Evolutionary conservation across 1,140 invertebrate species (phyloP).

Genomic region (Drosophila fuyamai): DNA sequence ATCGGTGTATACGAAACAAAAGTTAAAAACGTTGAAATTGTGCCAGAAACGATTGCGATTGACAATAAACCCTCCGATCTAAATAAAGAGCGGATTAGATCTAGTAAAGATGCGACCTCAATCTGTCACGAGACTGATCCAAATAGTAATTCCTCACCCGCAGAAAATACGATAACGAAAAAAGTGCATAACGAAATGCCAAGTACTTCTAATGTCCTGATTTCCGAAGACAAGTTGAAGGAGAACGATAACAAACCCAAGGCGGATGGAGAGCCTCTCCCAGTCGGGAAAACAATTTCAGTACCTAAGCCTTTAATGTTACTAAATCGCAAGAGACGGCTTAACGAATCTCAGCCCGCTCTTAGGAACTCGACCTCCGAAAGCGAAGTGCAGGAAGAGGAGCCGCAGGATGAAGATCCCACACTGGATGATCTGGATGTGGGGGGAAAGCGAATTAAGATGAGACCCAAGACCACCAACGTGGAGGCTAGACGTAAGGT

Average conservation of each 20-base stretch:
- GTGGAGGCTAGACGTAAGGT: conserved; percentile 86
- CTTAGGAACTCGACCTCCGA: conserved; percentile 67
- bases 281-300: neutral
- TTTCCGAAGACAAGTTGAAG: neutral
- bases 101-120: neutral
- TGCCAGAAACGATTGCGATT: neutral
- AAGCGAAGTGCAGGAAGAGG: conserved; percentile 71
- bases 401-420: conserved; percentile 83
- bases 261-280: neutral
- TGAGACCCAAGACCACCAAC: conserved; percentile 86
- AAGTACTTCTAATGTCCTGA: conserved; percentile 23
- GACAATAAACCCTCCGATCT: neutral
- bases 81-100: neutral
- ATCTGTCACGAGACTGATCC: neutral
- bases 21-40: neutral
- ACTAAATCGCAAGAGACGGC: conserved; percentile 62
- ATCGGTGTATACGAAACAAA: neutral
- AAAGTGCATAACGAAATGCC: conserved; percentile 26
- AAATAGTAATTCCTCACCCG: neutral
- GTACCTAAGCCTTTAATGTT: conserved; percentile 8
- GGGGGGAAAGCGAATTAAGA: conserved; percentile 86
- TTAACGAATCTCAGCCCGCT: conserved; percentile 54
- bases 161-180: conserved; percentile 1
- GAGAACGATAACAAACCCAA: neutral
- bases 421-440: conserved; percentile 83